Evolutionary conservation across 1,140 invertebrate genomes (phyloP), one percentile per base, ranked within the genome.

Genomic region (Drosophila chauvacae): DNA sequence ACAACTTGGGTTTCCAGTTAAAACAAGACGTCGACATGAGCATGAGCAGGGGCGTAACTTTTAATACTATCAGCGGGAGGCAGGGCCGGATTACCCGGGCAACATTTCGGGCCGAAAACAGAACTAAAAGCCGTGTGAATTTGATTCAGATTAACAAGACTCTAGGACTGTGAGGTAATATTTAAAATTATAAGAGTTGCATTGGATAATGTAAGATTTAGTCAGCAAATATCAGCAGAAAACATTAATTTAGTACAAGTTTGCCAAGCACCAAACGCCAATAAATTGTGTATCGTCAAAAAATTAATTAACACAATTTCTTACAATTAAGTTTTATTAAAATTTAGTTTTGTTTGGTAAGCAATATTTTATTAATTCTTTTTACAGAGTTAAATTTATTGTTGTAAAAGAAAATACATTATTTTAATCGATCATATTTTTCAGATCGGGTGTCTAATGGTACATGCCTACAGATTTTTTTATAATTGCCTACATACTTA

Each of bases 41-140:
- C 69, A 88, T 63, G 55, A 56, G 37, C 80, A 87, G 82, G 84
- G 84, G 85, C 84, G 84, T 88, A 80, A 88, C 84, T 84, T 60
- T 75, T 75, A 81, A 61, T 77, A 68, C 33, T 70, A 77, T 61
- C 73, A 77, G 74, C 74, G 33, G 63, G 56, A 53, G 63, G 64
- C 75, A 78, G 75, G 65, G 55, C 37, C 63, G 74, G 74, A 77
- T 77, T 77, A 77, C 11, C 42, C 14, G 0, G 39, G 5, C 18
- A 47, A 28, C 66, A n/a, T 30, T 37, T 20, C 14, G 55, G 66
- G 66, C 51, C 66, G 53, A 44, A n/a, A 35, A 16, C 26, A 23
- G 26, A 68, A 42, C 9, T 30, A 10, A 13, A 11, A 20, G 13
- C 18, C 30, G 16, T 70, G 35, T 13, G 14, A 10, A 39, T 50